These are phyloP conservation scores for Danaus melanippus DNA, from an alignment of 1,140 invertebrate genomes.

Conservation along the genomic window DNA sequence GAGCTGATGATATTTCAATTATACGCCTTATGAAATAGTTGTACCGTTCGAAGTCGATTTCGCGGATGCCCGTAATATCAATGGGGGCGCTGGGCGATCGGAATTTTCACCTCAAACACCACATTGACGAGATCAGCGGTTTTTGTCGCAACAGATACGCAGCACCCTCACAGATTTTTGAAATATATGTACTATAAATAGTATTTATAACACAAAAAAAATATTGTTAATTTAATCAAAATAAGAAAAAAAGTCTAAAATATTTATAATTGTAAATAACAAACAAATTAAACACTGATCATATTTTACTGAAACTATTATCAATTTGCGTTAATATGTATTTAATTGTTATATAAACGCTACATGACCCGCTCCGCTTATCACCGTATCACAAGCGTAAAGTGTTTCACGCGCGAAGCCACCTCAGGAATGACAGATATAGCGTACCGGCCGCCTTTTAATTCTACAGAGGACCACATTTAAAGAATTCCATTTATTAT, in stretches of 20 bases:
- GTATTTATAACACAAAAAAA: too few relatives aligned
- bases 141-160: not conserved
- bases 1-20: slow-evolving; percentile 61
- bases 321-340: too few relatives aligned
- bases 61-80: slow-evolving; percentile 56
- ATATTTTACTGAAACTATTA: too few relatives aligned
- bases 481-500: slow-evolving; percentile 43
- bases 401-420: slow-evolving; percentile 38
- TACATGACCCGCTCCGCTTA: slow-evolving; percentile 19
- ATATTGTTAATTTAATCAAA: too few relatives aligned
- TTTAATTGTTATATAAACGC: not conserved
- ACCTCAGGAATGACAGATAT: slow-evolving; percentile 45
- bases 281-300: not conserved
- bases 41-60: slow-evolving; percentile 43
- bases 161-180: too few relatives aligned
- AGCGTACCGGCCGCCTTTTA: slow-evolving; percentile 46
- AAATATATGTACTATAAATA: too few relatives aligned
- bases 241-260: too few relatives aligned
- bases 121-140: slow-evolving; percentile 27
- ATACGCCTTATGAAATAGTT: slow-evolving; percentile 69
- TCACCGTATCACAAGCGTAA: slow-evolving; percentile 12
- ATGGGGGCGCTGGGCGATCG: slow-evolving; percentile 46
- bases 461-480: slow-evolving; percentile 45
- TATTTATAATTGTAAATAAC: not conserved
- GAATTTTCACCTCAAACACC: slow-evolving; percentile 37